Evolutionary conservation across 2,888 invertebrate genomes (phyloP), one percentile per base, ranked within the genome.

Genomic region (Drosophila demipolita): DNA sequence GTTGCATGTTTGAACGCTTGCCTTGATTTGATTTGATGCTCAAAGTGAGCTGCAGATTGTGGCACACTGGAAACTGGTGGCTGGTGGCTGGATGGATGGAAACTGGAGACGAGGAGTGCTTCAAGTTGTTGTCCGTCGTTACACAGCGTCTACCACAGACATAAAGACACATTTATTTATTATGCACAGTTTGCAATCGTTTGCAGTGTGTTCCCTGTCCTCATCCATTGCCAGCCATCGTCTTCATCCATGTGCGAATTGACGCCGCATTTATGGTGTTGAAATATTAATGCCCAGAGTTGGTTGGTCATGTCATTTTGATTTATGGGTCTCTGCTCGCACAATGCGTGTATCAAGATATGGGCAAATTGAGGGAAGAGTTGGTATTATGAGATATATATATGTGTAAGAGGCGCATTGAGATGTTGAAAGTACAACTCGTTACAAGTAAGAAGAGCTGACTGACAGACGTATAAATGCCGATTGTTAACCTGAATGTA

Each of bases 181-280:
- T 86, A 86, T 86, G 85, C 86, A 86, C 90, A 87, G 73, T 81
- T 78, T 78, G 78, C 78, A 80, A 64, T 80, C 81, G 63, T 80
- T 75, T 58, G 79, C 78, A 78, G 81, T 81, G 66, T 71, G 57
- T 66, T 78, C 78, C 73, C 73, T 64, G 73, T 73, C 77, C 60
- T 77, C 60, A 40, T 49, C 62, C 80, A 52, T 59, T 35, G 35
- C 23, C 29, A 23, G 23, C 1, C 57, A 36, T 35, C 35, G 5
- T 76, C 65, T 57, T 59, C 72, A 83, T 75, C 84, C 89, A 70
- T 84, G 82, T 85, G 89, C 90, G 84, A 84, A 84, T 84, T 84
- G 84, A 88, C 89, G 90, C 89, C 89, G 89, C 84, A 87, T 89
- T 90, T 89, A 85, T 89, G 90, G 83, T 90, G 90, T 89, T 87